These are phyloP conservation scores for Paedocypris micromegethes DNA, from an alignment of 2,797 vertebrate genomes.

Conservation along the genomic window DNA sequence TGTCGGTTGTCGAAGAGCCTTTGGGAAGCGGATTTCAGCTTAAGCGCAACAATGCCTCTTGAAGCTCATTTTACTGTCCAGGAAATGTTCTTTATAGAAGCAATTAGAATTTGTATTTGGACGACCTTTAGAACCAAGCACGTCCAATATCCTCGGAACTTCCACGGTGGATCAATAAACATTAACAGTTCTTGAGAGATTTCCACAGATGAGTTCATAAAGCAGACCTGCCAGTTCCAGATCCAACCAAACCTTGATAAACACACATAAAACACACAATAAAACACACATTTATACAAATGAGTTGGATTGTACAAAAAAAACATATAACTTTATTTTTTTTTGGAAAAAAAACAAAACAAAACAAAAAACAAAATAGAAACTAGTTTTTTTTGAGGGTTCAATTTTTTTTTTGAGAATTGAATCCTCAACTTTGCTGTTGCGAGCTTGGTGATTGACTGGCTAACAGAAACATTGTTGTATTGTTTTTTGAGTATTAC, in stretches of 20 bases:
- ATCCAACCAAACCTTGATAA: neutral
- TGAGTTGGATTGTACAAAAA: too few species aligned
- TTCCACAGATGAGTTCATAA: constrained; percentile 39
- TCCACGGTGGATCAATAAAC: constrained; percentile 29
- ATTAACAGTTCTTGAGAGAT: constrained; percentile 39
- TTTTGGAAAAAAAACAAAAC: too few species aligned
- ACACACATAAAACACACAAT: too few species aligned
- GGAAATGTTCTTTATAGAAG: constrained; percentile 23
- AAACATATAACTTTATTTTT: too few species aligned
- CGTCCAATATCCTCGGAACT: constrained; percentile 28
- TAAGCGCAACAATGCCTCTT: neutral
- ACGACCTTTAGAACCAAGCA: constrained; percentile 17
- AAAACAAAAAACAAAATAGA: too few species aligned
- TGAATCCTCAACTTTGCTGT: too few species aligned
- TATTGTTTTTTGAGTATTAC: too few species aligned
- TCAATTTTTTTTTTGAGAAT: too few species aligned
- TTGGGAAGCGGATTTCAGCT: constrained; percentile 15
- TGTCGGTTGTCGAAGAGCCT: constrained; percentile 18
- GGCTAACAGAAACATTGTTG: too few species aligned
- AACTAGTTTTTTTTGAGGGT: too few species aligned
- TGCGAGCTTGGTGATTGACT: too few species aligned
- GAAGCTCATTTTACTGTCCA: constrained; percentile 4
- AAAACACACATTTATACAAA: too few species aligned
- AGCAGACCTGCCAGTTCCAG: constrained; percentile 34
- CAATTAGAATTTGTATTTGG: constrained; percentile 21